Evolutionary conservation across 2,113 vertebrate genomes (phyloP), one percentile per base, ranked within the genome.

Genomic region (Gambusia holbrooki): DNA sequence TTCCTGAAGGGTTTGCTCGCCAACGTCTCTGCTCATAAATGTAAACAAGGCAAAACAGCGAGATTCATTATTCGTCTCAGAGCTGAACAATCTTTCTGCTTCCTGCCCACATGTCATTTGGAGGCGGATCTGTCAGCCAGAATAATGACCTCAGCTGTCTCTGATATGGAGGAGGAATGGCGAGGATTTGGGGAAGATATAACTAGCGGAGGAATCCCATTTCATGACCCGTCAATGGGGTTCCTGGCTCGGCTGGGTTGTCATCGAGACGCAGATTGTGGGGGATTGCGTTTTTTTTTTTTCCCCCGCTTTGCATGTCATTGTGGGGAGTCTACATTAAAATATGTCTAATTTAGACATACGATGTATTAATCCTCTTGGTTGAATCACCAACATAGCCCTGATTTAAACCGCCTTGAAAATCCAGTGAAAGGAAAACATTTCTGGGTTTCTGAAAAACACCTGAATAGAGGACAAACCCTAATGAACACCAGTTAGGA

Each of bases 181-280:
- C 3, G 42, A 45, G 69, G 73, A 51, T 87, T 83, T 81, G n/a
- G 73, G 79, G 9, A 60, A 69, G 84, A 81, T 25, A 85, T 89
- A 90, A 89, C 62, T 32, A 91, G 82, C 77, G 45, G 45, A 75
- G 80, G 74, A 89, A 87, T 91, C 82, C 84, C 69, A 71, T 76
- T 88, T 64, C 17, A 81, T 77, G 71, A 65, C 79, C 30, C 60
- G 0, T 77, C 13, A 33, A 71, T 71, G 81, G 82, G 88, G 71
- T 37, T 74, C 68, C 33, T 51, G 29, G 76, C 62, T 83, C 72
- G 30, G 78, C 69, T 40, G 67, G 76, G 93, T 94, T 93, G 93
- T 92, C 93, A 94, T 94, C 86, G 90, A 71, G 83, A 94, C 82
- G 28, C 22, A 0, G 76, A 84, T 81, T 87, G 66, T 65, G 64